phyloP scores from a whole-genome alignment of 2,888 invertebrate genomes.

The Limenitis camilla region DNA sequence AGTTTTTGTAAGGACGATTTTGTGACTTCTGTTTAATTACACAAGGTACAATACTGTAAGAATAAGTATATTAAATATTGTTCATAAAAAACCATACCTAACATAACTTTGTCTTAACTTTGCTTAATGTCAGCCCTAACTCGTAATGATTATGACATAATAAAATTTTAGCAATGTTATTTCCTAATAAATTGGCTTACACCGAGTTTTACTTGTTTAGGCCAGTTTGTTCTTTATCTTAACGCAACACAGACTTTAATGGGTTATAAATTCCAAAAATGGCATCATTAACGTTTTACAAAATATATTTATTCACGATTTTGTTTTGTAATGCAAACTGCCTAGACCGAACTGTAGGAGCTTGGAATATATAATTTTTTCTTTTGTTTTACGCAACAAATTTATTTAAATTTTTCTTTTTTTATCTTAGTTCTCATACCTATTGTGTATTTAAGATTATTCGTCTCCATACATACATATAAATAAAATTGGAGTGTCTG shows the following conservation, averaged over 20 bases:
- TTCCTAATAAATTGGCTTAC: constrained; percentile 14
- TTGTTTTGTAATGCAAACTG: constrained; percentile 21
- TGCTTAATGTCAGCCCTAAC: constrained; percentile 1
- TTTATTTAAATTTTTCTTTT: not conserved
- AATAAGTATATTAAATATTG: not conserved
- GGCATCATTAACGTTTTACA: constrained; percentile 27
- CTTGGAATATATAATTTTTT: not conserved
- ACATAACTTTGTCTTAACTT: not conserved
- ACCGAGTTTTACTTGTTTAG: constrained; percentile 16
- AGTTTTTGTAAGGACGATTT: no score
- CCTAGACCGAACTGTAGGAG: not conserved
- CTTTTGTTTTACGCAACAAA: not conserved
- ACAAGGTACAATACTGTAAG: no score
- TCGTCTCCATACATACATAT: no score
- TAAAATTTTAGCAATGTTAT: constrained; percentile 11
- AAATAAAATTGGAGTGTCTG: no score
- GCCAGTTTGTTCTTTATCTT: constrained; percentile 22
- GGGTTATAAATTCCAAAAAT: constrained; percentile 30
- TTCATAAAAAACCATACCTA: not conserved
- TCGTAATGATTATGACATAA: constrained; percentile 11
- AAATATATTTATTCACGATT: constrained; percentile 24
- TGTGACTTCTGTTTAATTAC: no score
- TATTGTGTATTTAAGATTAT: not conserved
- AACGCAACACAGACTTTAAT: constrained; percentile 24
- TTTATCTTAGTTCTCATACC: not conserved